Evolutionary conservation across 2,113 vertebrate species (phyloP), one percentile per base, ranked within the genome.

Genomic region (Labrus mixtus): DNA sequence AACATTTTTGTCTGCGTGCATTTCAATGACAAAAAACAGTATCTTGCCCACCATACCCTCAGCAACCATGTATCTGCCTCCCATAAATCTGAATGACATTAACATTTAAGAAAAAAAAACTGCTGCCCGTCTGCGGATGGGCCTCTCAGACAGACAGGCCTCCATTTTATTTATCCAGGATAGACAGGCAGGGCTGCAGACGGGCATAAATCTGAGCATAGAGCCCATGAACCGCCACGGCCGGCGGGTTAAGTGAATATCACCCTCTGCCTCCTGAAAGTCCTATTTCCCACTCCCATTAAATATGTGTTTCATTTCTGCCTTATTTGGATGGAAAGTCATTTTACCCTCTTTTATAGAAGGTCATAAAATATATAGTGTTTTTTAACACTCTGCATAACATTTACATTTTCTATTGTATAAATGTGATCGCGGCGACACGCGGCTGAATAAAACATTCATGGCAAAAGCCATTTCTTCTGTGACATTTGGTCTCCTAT

Each of bases 401-500:
- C 90, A 90, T 94, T 93, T 93, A 92, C 88, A 94, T 94, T 91
- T 93, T 91, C 88, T 87, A 90, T 91, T 92, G 91, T 91, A 92
- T 91, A 84, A 91, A 90, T 92, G 89, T 92, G 92, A 93, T 89
- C 82, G 76, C 43, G 5, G 62, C 64, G 63, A 83, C 89, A 79
- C 37, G 17, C 76, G 72, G 85, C 82, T 90, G 92, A 93, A 93
- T 92, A 89, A 94, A 93, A 93, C 91, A 93, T 92, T 91, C 73
- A 88, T 91, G 86, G 88, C 85, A 86, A 91, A 93, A 93, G 91
- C 88, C 91, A 92, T 93, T 93, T 92, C 88, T 85, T 89, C 71
- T 20, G 68, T 94, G 93, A 93, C 93, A 94, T 93, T 93, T 94
- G 93, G 84, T 92, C 86, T 76, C 73, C 73, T 93, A 93, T 94